Conservation (phyloP, 2,113 vertebrate genomes). For the Pseudolaguvia tuberculata region DNA sequence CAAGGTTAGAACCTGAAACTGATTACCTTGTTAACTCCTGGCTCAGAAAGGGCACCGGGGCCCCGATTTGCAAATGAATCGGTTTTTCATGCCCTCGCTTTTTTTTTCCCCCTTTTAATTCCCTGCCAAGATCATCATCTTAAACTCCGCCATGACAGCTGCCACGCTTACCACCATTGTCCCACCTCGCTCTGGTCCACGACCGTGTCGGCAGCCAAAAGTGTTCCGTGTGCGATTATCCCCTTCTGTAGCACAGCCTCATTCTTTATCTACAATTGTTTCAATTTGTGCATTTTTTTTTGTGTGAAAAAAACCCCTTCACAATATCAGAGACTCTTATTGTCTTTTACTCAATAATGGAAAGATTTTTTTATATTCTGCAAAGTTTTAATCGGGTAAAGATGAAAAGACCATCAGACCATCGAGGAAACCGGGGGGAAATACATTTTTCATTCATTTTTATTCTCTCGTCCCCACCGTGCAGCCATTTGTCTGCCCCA, state of each 20-base stretch:
- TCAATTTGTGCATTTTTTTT: constrained; percentile 71
- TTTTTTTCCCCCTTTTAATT: constrained; percentile 72
- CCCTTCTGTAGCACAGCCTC: constrained; percentile 76
- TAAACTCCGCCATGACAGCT: constrained; percentile 99
- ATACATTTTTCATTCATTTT: constrained; percentile 65
- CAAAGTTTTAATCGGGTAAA: constrained; percentile 70
- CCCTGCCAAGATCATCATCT: constrained; percentile 97
- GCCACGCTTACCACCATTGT: constrained; percentile 88
- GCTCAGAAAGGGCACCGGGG: constrained; percentile 88
- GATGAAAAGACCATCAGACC: constrained; percentile 68
- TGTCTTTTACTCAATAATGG: constrained; percentile 74
- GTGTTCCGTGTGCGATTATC: constrained; percentile 83
- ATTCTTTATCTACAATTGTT: constrained; percentile 81
- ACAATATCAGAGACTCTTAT: constrained; percentile 69
- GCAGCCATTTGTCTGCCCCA: constrained; percentile 44
- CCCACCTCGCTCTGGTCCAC: constrained; percentile 75
- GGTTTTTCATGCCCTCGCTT: constrained; percentile 55
- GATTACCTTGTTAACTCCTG: constrained; percentile 99
- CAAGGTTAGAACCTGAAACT: constrained; percentile 95
- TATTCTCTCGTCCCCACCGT: constrained; percentile 46
- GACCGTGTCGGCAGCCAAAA: constrained; percentile 83
- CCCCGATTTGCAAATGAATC: constrained; percentile 99
- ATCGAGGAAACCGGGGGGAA: constrained; percentile 72
- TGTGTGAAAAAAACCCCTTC: constrained; percentile 49
- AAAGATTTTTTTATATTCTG: constrained; percentile 66